phyloP scores from a whole-genome alignment of 2,797 vertebrate species.

The Adrianichthys oophorus region DNA sequence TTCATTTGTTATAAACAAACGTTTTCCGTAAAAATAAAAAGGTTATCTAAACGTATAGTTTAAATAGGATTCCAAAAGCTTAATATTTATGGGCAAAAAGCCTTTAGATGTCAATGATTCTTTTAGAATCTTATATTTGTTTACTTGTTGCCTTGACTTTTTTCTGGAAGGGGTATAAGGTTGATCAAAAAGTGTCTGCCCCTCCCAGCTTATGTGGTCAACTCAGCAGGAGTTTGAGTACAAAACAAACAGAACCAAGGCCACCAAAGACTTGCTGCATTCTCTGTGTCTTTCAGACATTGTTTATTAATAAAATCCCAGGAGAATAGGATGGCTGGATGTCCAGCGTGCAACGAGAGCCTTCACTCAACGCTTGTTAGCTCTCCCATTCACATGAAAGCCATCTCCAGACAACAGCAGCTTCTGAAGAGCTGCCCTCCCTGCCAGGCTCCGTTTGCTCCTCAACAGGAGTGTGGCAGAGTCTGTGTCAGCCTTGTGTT shows the following conservation, averaged over 20 bases:
- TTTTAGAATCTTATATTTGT: no score
- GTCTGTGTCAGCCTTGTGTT: constrained; percentile 50
- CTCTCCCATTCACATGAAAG: constrained; percentile 70
- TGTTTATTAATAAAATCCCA: constrained; percentile 74
- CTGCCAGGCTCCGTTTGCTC: constrained; percentile 69
- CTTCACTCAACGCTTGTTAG: constrained; percentile 69
- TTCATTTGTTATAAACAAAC: no score
- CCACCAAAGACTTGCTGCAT: constrained; percentile 63
- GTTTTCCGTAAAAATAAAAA: no score
- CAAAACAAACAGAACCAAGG: constrained; percentile 61
- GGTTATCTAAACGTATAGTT: no score
- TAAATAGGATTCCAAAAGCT: no score
- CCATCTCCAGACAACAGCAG: constrained; percentile 67
- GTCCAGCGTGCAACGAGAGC: constrained; percentile 60
- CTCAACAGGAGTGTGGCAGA: constrained; percentile 66
- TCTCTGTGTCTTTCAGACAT: constrained; percentile 63
- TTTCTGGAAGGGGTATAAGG: no score
- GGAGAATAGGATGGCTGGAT: constrained; percentile 64
- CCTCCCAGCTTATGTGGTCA: constrained; percentile 52
- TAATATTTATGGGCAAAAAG: no score
- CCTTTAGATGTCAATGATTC: no score
- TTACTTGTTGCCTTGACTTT: no score
- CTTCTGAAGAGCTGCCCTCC: constrained; percentile 68
- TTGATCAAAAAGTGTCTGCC: constrained; percentile 26
- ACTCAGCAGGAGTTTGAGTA: constrained; percentile 61